These are phyloP conservation scores for Fragum sueziense DNA, from an alignment of 2,888 invertebrate species.

Conservation along the genomic window DNA sequence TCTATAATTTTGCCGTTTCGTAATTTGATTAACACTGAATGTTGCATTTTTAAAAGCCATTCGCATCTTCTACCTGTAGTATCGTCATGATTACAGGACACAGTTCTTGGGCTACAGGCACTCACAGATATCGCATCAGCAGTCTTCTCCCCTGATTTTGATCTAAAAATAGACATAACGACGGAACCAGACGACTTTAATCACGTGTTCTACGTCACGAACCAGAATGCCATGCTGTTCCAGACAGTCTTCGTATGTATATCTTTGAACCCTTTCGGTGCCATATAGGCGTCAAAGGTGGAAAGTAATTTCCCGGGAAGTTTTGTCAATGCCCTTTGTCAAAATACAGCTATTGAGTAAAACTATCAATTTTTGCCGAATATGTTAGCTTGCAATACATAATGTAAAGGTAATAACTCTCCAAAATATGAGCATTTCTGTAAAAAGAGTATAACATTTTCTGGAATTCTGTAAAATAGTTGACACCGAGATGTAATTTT, in stretches of 20 bases:
- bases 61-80: too few species aligned
- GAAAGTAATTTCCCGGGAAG: background rate
- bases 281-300: background rate
- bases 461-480: too few species aligned
- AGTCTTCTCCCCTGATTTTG: slow-evolving; percentile 38
- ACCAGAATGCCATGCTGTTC: slow-evolving; percentile 28
- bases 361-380: background rate
- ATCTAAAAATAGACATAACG: slow-evolving; percentile 20
- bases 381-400: too few species aligned
- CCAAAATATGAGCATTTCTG: too few species aligned
- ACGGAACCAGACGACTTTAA: background rate
- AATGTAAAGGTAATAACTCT: too few species aligned
- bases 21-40: too few species aligned
- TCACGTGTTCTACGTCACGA: slow-evolving; percentile 29
- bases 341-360: background rate
- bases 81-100: slow-evolving; percentile 78
- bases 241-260: slow-evolving; percentile 39
- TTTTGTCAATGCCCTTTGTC: background rate
- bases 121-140: slow-evolving; percentile 74
- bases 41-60: too few species aligned
- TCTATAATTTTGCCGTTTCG: too few species aligned
- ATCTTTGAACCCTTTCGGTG: background rate
- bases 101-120: slow-evolving; percentile 81
- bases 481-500: too few species aligned
- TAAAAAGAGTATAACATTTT: too few species aligned